Base-by-base conservation (phyloP, 2,888 invertebrate genomes). In the Spodoptera exigua region DNA sequence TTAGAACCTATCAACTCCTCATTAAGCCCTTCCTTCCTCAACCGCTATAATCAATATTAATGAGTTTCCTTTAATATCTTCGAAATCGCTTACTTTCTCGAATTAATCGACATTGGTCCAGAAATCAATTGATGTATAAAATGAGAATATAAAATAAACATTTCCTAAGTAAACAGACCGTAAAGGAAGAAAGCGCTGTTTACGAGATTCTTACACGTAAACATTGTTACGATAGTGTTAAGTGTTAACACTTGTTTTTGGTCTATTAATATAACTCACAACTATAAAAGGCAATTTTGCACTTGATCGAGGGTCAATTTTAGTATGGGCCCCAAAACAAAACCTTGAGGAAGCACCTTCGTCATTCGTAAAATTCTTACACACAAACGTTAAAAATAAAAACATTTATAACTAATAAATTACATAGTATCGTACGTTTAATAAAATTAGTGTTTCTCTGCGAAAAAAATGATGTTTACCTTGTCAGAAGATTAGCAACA, bases 131-230 rank as follows among this genome's bases (percentile, higher is more conserved):
- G 52, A 62, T 64, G 71, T 74, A 67, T 60, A 55, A 63, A 71
- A 67, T 63, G 39, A 54, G 56, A 52, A 56, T 54, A 61, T 5
- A 77, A 64, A 62, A 63, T 56, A 52, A 63, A 49, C 45, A 70
- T 61, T 74, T 64, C 55, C 74, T 64, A 56, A 17, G 41, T 57
- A 78, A 78, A 64, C 71, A 68, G 78, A 75, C 63, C 74, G 64
- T 57, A 44, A 61, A 70, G 32, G 32, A 49, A 56, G 75, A 74
- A 76, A 74, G 57, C 60, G 55, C 13, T 64, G 59, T 58, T 68
- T 73, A 65, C 59, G 40, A 70, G 57, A 77, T 77, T 74, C 71
- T 62, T 47, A 62, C 70, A 70, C 60, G 77, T 55, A 16, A 62
- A 46, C 57, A 53, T 53, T 54, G 54, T 64, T 45, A 34, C 47